A percentile compares a stretch with the other conserved stretches of the same genome.
Evolutionary conservation across 2,797 vertebrate species (phyloP).

Genomic region (Catamblyrhynchus diadema): DNA sequence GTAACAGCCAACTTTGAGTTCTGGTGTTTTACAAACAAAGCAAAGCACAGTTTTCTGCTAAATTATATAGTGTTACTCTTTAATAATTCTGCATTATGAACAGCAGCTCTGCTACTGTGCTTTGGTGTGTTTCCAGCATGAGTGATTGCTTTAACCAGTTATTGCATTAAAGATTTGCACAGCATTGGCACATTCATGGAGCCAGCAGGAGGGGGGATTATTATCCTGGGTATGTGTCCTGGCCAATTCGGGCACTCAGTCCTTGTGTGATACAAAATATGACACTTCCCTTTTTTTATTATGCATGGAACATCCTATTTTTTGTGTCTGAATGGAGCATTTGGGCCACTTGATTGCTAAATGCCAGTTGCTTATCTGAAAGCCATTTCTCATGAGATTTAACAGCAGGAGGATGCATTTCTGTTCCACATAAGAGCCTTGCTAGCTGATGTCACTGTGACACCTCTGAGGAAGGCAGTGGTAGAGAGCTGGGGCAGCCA

Average conservation of each 20-base stretch:
- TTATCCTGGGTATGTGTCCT: background rate
- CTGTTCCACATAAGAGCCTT: background rate
- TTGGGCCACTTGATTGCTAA: conserved; percentile 6
- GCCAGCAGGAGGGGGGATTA: background rate
- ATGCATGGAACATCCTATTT: background rate
- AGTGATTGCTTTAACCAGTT: background rate
- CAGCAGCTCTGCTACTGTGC: background rate
- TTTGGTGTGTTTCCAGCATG: background rate
- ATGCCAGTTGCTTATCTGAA: background rate
- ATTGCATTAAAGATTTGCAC: background rate
- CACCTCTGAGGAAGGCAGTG: background rate
- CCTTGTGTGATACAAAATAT: background rate
- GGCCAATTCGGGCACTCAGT: background rate
- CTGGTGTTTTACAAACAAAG: background rate
- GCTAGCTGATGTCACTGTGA: background rate
- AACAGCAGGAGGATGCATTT: background rate
- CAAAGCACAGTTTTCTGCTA: background rate
- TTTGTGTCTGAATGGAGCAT: background rate
- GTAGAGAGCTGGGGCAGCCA: background rate
- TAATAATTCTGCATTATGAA: conserved; percentile 19
- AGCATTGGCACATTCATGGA: background rate
- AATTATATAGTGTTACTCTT: background rate
- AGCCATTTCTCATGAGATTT: conserved; percentile 14
- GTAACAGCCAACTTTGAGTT: background rate
- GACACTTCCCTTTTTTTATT: background rate